Percentiles rank a stretch among this genome's conserved stretches.
phyloP scores from a whole-genome alignment of 2,113 vertebrate genomes.

The Pseudonaja textilis region DNA sequence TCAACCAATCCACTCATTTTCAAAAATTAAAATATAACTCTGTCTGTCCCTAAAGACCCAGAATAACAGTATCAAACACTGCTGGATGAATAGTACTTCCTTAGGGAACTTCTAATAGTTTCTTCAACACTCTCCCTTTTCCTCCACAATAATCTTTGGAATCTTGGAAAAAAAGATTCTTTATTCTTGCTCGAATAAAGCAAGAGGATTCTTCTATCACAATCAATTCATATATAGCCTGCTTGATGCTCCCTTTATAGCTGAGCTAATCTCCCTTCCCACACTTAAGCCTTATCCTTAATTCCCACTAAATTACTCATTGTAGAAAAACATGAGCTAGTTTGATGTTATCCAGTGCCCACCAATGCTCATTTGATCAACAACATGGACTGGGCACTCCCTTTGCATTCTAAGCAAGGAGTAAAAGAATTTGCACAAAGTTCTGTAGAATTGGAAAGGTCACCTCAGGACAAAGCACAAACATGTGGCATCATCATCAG shows the following conservation, averaged over 20 bases:
- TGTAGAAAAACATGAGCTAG: neutral
- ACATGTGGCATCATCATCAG: conserved; percentile 55
- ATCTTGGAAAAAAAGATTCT: neutral
- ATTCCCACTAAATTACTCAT: neutral
- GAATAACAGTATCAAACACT: neutral
- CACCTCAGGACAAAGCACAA: conserved; percentile 56
- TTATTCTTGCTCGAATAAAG: neutral
- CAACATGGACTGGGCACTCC: neutral
- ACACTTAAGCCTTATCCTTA: neutral
- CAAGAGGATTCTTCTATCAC: neutral
- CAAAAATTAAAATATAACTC: neutral
- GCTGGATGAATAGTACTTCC: neutral
- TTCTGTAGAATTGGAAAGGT: conserved; percentile 11
- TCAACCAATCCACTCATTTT: neutral
- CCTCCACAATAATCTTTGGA: neutral
- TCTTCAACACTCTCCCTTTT: neutral
- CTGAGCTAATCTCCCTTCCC: neutral
- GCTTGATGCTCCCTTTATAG: neutral
- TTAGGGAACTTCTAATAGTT: neutral
- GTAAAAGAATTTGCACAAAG: conserved; percentile 7
- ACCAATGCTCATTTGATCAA: neutral
- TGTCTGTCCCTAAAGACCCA: neutral
- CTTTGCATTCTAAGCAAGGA: neutral
- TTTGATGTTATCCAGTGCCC: neutral
- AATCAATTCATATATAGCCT: neutral